phyloP scores from a whole-genome alignment of 2,113 vertebrate genomes.

The Ondatra zibethicus region DNA sequence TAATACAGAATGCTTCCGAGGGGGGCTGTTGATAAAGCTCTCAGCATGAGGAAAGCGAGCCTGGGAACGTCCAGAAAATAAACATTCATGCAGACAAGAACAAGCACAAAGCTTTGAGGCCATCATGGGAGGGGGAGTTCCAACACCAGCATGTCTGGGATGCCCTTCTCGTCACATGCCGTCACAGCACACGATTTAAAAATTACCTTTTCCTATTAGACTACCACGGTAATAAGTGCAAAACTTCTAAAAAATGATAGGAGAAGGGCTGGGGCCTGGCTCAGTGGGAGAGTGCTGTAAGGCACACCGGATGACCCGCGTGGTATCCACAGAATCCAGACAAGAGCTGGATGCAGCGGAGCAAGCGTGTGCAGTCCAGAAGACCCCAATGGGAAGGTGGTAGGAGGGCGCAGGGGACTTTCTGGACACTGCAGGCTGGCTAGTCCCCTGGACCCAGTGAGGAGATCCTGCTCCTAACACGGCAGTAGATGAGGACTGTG shows the following conservation, averaged over 20 bases:
- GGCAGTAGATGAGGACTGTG: not conserved
- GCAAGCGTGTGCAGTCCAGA: not conserved
- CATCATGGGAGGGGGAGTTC: not conserved
- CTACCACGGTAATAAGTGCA: not conserved
- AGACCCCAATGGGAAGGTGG: not conserved
- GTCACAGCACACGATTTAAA: not conserved
- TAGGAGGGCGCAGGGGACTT: accelerated
- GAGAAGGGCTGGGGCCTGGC: not conserved
- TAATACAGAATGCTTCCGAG: not conserved
- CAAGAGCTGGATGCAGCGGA: not conserved
- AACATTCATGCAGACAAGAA: not conserved
- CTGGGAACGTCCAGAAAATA: not conserved
- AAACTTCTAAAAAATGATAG: not conserved
- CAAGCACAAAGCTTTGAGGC: not conserved
- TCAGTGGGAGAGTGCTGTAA: not conserved
- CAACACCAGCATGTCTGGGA: not conserved
- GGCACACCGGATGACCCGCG: no score
- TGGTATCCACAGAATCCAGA: no score
- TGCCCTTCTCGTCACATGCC: not conserved
- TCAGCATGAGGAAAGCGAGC: not conserved
- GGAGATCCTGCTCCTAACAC: not conserved
- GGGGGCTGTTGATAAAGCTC: not conserved
- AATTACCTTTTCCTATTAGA: not conserved
- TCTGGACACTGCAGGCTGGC: not conserved
- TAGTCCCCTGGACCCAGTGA: not conserved